phyloP scores from a whole-genome alignment of 2,888 invertebrate genomes.

The Cheilosia pagana region DNA sequence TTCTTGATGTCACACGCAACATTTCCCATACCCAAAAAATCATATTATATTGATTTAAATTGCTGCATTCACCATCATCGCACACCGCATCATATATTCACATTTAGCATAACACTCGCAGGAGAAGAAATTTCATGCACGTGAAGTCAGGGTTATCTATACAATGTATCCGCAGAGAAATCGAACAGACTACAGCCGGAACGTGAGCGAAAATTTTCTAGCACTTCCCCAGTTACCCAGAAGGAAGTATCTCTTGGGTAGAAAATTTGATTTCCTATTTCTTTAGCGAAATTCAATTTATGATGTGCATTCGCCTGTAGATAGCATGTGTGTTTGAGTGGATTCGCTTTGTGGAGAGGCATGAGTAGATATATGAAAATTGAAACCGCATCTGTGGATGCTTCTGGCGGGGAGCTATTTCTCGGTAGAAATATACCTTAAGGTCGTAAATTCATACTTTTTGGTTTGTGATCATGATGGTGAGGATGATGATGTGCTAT shows the following conservation, averaged over 20 bases:
- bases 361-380: slow-evolving; percentile 33
- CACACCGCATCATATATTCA: not conserved
- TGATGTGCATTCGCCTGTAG: slow-evolving; percentile 59
- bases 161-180: slow-evolving; percentile 9
- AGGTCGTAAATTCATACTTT: slow-evolving; percentile 10
- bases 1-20: too few species aligned
- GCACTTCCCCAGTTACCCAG: too few species aligned
- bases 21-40: not conserved
- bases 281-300: slow-evolving; percentile 70
- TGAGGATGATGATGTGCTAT: not conserved
- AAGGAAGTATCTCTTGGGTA: slow-evolving; percentile 35
- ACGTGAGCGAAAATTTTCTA: slow-evolving; percentile 21
- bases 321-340: not conserved
- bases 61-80: not conserved
- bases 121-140: slow-evolving; percentile 36
- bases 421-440: not conserved
- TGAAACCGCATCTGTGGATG: slow-evolving; percentile 60
- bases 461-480: not conserved
- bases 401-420: not conserved
- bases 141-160: slow-evolving; percentile 32
- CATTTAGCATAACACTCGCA: not conserved
- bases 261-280: slow-evolving; percentile 72
- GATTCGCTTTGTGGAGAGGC: not conserved
- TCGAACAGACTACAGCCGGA: slow-evolving; percentile 3
- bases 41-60: not conserved